A percentile compares a stretch with the other conserved stretches of the same genome.
phyloP scores from a whole-genome alignment of 2,797 vertebrate genomes.

The Stomatorhinus walkeri region DNA sequence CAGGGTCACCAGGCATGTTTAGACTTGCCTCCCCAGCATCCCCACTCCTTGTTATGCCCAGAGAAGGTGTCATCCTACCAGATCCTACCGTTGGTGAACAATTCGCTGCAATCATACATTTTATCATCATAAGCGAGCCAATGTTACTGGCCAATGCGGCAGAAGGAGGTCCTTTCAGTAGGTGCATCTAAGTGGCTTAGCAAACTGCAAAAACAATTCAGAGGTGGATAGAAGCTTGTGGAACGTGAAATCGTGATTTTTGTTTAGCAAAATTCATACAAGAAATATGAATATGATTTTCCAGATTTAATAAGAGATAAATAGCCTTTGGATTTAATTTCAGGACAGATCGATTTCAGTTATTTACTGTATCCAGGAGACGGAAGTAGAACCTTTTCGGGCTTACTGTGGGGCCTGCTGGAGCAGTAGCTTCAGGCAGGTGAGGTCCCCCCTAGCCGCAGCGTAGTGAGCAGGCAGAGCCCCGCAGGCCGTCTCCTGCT shows the following conservation, averaged over 20 bases:
- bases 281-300: neutral
- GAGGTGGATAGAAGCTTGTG: neutral
- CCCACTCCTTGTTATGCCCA: neutral
- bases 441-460: slow-evolving; percentile 67
- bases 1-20: neutral
- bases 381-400: neutral
- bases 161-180: neutral
- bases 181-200: neutral
- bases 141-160: neutral
- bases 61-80: neutral
- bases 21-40: neutral
- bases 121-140: neutral
- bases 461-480: slow-evolving; percentile 75
- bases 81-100: neutral
- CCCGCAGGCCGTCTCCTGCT: slow-evolving; percentile 61
- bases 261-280: neutral
- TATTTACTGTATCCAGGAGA: neutral
- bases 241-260: neutral
- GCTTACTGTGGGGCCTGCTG: slow-evolving; percentile 57
- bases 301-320: neutral
- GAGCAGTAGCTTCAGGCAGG: slow-evolving; percentile 66
- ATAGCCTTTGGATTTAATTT: neutral
- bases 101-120: neutral
- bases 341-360: neutral
- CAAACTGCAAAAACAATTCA: neutral